Evolutionary conservation across 1,140 invertebrate species (phyloP).

Genomic region (Atopsyche davidsoni): DNA sequence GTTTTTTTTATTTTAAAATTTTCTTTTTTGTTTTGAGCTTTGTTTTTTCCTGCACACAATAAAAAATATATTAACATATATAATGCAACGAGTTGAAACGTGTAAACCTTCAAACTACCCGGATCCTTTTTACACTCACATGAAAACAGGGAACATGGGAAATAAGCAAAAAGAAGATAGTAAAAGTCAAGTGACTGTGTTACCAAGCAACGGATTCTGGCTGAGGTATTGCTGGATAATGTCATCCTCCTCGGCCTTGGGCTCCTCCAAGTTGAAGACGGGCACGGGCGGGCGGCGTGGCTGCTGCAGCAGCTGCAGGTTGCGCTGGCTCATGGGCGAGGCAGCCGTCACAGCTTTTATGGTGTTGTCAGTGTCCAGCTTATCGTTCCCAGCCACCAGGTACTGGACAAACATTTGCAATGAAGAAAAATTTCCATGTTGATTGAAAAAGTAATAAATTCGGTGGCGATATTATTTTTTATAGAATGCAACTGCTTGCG

Average conservation of each 20-base stretch:
- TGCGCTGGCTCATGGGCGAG: constrained; percentile 44
- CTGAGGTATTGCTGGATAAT: constrained; percentile 40
- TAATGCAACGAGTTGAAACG: too few species aligned
- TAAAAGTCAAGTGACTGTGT: background rate
- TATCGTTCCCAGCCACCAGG: constrained; percentile 47
- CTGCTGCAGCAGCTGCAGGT: constrained; percentile 38
- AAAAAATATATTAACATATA: too few species aligned
- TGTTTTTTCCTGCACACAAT: too few species aligned
- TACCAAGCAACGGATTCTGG: constrained; percentile 8
- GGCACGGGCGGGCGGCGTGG: constrained; percentile 33
- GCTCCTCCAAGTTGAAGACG: constrained; percentile 33
- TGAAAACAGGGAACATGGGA: background rate
- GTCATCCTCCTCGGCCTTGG: constrained; percentile 32
- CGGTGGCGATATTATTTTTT: too few species aligned
- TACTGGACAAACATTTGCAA: constrained; percentile 19
- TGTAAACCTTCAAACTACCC: too few species aligned
- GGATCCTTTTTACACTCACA: background rate
- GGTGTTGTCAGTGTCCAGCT: constrained; percentile 56
- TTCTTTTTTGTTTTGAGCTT: too few species aligned
- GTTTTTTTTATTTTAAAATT: background rate
- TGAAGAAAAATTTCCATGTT: too few species aligned
- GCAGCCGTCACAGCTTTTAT: constrained; percentile 31
- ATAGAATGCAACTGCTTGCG: too few species aligned
- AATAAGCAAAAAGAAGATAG: background rate
- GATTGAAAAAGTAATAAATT: too few species aligned